Base-by-base conservation (phyloP, 2,797 vertebrate genomes). In the Thunnus albacares region DNA sequence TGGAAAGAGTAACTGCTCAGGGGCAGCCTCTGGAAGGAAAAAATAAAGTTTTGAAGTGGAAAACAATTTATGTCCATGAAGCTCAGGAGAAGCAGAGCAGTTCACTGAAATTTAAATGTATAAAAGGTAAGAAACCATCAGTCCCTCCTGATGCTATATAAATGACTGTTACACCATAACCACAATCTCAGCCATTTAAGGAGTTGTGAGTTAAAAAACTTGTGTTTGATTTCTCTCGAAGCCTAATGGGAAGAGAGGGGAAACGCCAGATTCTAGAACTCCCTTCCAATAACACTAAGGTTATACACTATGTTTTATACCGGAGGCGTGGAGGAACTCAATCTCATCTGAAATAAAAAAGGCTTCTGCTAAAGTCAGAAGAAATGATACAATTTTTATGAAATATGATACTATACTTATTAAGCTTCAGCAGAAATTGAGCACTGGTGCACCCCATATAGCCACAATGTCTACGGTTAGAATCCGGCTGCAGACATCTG, bases 1-100 rank as follows among this genome's bases (percentile, higher is more conserved):
- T 49, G 43, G 28, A 62, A 47, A 78, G 47, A 73, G 59, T 28
- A 47, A 33, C 15, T 35, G 58, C 64, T 67, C 35, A 59, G 55
- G 24, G 56, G 38, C 12, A 22, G 33, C 8, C 33, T 52, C 71
- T 55, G 53, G 51, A 60, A 74, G 41, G 17, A 71, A 77, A 62
- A 43, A 62, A 30, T 8, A 1, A 49, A 52, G 5, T 73, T 33
- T 33, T 69, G 26, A n/a, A 52, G 11, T 17, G 47, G 14, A 43
- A 61, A 78, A 26, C 18, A 6, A n/a, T 51, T 51, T 26, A 30
- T 47, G 17, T 18, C 17, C 38, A 57, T 3, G 35, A 67, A 47
- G 35, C 49, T 33, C 18, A 5, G 18, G 14, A 47, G 35, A 28
- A 49, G 14, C 9, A 45, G 8, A 64, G 30, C 60, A 55, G 52